These are phyloP conservation scores for Sebastes fasciatus DNA, from an alignment of 2,113 vertebrate genomes.

Conservation along the genomic window DNA sequence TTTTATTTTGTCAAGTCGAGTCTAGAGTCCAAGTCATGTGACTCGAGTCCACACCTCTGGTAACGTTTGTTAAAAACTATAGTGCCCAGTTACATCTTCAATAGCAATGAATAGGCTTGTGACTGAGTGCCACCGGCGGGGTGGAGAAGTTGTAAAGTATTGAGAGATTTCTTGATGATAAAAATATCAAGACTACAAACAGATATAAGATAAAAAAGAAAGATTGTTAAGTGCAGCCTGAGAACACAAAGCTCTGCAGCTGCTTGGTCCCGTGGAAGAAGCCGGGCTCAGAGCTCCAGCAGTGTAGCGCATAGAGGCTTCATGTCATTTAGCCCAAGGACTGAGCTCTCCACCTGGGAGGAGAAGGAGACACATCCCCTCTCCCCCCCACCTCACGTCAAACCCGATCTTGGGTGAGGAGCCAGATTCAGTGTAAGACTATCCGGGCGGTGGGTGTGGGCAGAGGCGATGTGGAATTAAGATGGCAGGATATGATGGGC, in stretches of 20 bases:
- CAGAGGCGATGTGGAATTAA: slow-evolving; percentile 38
- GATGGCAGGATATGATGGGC: slow-evolving; percentile 56
- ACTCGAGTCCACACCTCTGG: too few relatives aligned
- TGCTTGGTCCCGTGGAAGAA: neutral
- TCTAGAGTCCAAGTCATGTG: too few relatives aligned
- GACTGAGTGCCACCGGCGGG: neutral
- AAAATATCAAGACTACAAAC: neutral
- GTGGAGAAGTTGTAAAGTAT: neutral
- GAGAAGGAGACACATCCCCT: neutral
- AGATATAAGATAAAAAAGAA: neutral
- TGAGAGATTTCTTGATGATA: neutral
- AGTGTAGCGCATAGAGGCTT: neutral
- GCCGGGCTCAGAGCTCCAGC: slow-evolving; percentile 2
- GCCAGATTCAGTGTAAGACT: slow-evolving; percentile 51
- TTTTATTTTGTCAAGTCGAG: too few relatives aligned
- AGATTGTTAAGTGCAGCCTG: neutral
- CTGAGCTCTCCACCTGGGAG: slow-evolving; percentile 22
- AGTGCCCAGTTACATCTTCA: neutral
- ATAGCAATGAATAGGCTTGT: neutral
- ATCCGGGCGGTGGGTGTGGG: neutral
- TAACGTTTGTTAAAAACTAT: too few relatives aligned
- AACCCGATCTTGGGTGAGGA: slow-evolving; percentile 25
- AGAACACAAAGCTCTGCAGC: neutral
- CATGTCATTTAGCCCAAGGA: neutral
- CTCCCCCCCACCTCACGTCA: neutral